These are phyloP conservation scores for Holocentrus rufus DNA, from an alignment of 2,797 vertebrate genomes.

Conservation along the genomic window DNA sequence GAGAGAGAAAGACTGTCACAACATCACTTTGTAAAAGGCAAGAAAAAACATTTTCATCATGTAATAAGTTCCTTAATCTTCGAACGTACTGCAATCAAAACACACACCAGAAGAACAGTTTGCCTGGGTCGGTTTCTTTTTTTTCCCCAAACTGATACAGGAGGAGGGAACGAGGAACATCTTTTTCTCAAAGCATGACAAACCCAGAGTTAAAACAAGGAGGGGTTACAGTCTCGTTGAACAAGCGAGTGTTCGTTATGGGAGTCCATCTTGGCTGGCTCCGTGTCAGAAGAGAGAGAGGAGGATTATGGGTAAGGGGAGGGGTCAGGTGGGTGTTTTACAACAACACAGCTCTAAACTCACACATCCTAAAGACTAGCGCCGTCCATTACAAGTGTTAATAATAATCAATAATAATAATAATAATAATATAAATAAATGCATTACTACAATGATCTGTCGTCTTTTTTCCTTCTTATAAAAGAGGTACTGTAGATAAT, in stretches of 20 bases:
- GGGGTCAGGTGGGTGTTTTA: slow-evolving; percentile 36
- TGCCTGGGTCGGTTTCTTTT: neutral
- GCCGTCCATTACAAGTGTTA: slow-evolving; percentile 78
- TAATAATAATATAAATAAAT: slow-evolving; percentile 74
- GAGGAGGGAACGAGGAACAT: neutral
- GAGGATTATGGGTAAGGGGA: slow-evolving; percentile 46
- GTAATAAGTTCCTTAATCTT: slow-evolving; percentile 51
- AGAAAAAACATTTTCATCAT: slow-evolving; percentile 41
- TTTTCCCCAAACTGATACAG: slow-evolving; percentile 3
- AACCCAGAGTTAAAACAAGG: slow-evolving; percentile 11
- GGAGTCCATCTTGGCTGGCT: slow-evolving; percentile 49
- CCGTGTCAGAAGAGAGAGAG: slow-evolving; percentile 37
- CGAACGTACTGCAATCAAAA: slow-evolving; percentile 39
- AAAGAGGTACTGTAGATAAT: slow-evolving; percentile 75
- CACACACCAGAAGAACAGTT: slow-evolving; percentile 19
- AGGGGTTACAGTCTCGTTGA: slow-evolving; percentile 30
- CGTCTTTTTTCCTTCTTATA: slow-evolving; percentile 68
- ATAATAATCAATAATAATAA: slow-evolving; percentile 76
- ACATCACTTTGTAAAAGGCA: slow-evolving; percentile 62
- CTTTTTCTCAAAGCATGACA: slow-evolving; percentile 8
- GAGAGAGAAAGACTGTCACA: slow-evolving; percentile 40
- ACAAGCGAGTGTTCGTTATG: slow-evolving; percentile 36
- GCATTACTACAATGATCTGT: slow-evolving; percentile 75
- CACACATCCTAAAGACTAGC: slow-evolving; percentile 81
- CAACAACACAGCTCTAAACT: slow-evolving; percentile 79